Conservation (phyloP, 2,113 vertebrate genomes). For the Callionymus lyra region DNA sequence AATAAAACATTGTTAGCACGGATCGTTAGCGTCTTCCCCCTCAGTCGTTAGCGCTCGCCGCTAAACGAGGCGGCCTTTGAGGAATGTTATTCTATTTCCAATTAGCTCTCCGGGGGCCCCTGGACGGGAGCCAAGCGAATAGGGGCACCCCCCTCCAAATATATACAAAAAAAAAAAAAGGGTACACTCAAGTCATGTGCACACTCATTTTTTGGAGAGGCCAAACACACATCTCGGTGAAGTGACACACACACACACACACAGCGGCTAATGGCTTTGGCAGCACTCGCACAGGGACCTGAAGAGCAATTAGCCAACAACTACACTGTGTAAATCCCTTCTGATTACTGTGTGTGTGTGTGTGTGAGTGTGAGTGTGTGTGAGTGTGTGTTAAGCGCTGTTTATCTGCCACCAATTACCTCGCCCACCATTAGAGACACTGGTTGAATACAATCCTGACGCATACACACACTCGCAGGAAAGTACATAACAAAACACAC, state of each 20-base stretch:
- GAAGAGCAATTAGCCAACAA: slow-evolving; percentile 98
- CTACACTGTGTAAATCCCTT: slow-evolving; percentile 97
- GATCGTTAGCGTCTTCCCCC: slow-evolving; percentile 82
- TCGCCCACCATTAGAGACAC: slow-evolving; percentile 73
- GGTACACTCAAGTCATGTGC: slow-evolving; percentile 27
- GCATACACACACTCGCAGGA: not conserved
- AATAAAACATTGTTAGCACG: slow-evolving; percentile 98
- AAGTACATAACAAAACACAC: slow-evolving; percentile 9
- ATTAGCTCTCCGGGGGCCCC: slow-evolving; percentile 97
- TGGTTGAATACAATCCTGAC: slow-evolving; percentile 71
- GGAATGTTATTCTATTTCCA: slow-evolving; percentile 99
- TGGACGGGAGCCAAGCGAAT: slow-evolving; percentile 79
- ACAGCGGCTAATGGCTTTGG: slow-evolving; percentile 88
- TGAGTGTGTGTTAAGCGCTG: slow-evolving; percentile 81
- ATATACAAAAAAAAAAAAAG: no score
- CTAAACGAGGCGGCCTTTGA: slow-evolving; percentile 96
- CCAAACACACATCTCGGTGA: slow-evolving; percentile 32
- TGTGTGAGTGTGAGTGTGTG: slow-evolving; percentile 17
- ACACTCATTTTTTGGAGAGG: slow-evolving; percentile 40
- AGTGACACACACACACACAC: slow-evolving; percentile 48
- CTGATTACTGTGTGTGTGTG: slow-evolving; percentile 75
- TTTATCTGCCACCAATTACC: slow-evolving; percentile 93
- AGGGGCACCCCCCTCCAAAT: slow-evolving; percentile 29
- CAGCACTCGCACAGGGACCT: slow-evolving; percentile 85
- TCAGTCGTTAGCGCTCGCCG: slow-evolving; percentile 76